phyloP scores from a whole-genome alignment of 2,113 vertebrate genomes.

The Corythaixoides concolor region DNA sequence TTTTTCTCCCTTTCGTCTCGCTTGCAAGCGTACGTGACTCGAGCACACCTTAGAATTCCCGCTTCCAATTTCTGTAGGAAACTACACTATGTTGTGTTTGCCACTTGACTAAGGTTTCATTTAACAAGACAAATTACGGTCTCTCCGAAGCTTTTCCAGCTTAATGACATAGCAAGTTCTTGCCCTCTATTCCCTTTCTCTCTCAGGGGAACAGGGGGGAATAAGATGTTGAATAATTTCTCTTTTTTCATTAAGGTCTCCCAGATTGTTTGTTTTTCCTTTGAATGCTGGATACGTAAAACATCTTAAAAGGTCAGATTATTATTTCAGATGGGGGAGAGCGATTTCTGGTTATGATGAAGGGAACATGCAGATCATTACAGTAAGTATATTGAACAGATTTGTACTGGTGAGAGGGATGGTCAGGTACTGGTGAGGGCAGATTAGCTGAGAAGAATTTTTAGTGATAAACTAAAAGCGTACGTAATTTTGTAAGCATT shows the following conservation, averaged over 20 bases:
- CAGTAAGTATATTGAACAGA: not conserved
- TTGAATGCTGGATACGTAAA: constrained; percentile 22
- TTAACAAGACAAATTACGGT: constrained; percentile 26
- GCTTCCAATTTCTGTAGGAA: constrained; percentile 45
- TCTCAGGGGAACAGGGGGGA: not conserved
- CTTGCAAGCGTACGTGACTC: constrained; percentile 58
- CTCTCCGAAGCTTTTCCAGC: constrained; percentile 34
- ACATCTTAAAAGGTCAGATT: constrained; percentile 32
- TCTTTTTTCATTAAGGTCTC: constrained; percentile 18
- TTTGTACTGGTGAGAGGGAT: not conserved
- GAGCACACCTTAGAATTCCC: constrained; percentile 41
- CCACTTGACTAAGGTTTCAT: constrained; percentile 51
- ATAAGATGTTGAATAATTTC: not conserved
- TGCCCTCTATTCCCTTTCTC: not conserved
- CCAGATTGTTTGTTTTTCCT: constrained; percentile 17
- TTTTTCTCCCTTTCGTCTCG: constrained; percentile 55
- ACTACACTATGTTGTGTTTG: not conserved
- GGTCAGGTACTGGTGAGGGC: not conserved
- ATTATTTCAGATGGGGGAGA: constrained; percentile 18
- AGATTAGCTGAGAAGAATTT: constrained; percentile 28
- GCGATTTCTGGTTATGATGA: not conserved
- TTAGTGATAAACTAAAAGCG: constrained; percentile 51
- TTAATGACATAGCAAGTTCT: not conserved
- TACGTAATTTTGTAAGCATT: constrained; percentile 48
- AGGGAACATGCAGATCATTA: constrained; percentile 44